A percentile compares a stretch with the other conserved stretches of the same genome.
These are phyloP conservation scores for Osmoderma eremita DNA, from an alignment of 2,888 invertebrate genomes.

Conservation along the genomic window DNA sequence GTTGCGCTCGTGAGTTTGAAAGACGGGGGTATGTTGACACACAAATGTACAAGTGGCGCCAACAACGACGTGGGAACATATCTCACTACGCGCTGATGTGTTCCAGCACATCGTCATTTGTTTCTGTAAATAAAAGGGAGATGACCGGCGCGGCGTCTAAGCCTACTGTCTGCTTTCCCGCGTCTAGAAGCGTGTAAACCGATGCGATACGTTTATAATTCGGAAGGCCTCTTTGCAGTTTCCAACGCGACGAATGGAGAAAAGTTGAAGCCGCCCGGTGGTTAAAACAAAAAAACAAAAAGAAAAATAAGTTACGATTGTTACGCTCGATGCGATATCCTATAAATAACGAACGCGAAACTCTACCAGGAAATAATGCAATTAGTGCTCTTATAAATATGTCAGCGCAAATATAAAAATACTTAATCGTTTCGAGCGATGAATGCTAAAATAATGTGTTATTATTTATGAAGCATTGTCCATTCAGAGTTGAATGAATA, in stretches of 20 bases:
- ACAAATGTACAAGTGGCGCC: slow-evolving; percentile 33
- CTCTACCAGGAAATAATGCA: slow-evolving; percentile 33
- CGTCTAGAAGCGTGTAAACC: slow-evolving; percentile 4
- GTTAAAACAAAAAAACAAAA: no score
- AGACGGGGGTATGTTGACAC: slow-evolving; percentile 35
- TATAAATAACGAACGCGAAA: slow-evolving; percentile 20
- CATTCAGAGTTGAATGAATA: slow-evolving; percentile 26
- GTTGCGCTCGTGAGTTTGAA: slow-evolving; percentile 29
- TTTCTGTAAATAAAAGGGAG: slow-evolving; percentile 32
- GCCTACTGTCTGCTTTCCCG: slow-evolving; percentile 11
- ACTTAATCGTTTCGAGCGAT: slow-evolving; percentile 10
- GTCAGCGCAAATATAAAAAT: slow-evolving; percentile 12
- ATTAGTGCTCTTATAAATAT: slow-evolving; percentile 32
- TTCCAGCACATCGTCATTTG: slow-evolving; percentile 12
- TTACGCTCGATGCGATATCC: not conserved
- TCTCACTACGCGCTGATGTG: slow-evolving; percentile 18
- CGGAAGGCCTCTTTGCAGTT: slow-evolving; percentile 1
- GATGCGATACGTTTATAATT: slow-evolving; percentile 9
- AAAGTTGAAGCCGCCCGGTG: not conserved
- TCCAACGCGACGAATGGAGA: no score
- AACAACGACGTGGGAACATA: slow-evolving; percentile 33
- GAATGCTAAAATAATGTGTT: slow-evolving; percentile 28
- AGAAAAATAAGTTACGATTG: slow-evolving; percentile 10
- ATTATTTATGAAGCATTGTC: slow-evolving; percentile 36
- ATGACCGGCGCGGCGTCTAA: slow-evolving; percentile 2